Conservation (phyloP, 2,888 invertebrate genomes). For the Sarcophaga rosellei region DNA sequence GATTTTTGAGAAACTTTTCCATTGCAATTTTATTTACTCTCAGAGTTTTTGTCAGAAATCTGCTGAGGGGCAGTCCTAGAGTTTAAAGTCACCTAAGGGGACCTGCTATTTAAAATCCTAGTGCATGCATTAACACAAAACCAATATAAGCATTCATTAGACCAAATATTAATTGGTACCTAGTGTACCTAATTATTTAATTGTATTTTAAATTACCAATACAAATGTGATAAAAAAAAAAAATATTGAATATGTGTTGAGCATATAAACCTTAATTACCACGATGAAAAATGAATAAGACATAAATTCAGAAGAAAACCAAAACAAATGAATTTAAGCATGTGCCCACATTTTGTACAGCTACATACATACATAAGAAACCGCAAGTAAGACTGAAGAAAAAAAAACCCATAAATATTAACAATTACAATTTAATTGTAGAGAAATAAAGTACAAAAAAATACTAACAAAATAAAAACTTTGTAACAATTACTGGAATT, state of each 20-base stretch:
- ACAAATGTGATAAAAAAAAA: too few relatives aligned
- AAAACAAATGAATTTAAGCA: conserved; percentile 7
- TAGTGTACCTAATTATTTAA: too few relatives aligned
- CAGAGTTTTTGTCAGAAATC: too few relatives aligned
- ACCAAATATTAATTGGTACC: too few relatives aligned
- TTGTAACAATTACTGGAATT: conserved; percentile 44
- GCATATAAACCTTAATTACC: conserved; percentile 44
- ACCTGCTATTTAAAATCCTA: too few relatives aligned
- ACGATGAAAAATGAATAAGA: conserved; percentile 43
- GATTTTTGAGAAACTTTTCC: too few relatives aligned
- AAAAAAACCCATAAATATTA: conserved; percentile 22
- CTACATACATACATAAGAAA: conserved; percentile 25
- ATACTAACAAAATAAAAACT: background rate
- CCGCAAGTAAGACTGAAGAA: background rate
- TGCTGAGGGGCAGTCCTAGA: too few relatives aligned
- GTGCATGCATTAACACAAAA: too few relatives aligned
- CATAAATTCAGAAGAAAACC: conserved; percentile 32
- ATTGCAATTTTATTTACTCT: too few relatives aligned
- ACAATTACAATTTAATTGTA: conserved; percentile 54
- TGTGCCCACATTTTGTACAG: conserved; percentile 28
- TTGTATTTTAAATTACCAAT: too few relatives aligned
- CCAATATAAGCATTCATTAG: too few relatives aligned
- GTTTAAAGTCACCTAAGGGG: too few relatives aligned
- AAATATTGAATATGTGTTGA: background rate
- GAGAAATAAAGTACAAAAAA: background rate